phyloP scores from a whole-genome alignment of 35 echinoderm and acorn worm species.

The Heliocidaris tuberculata region DNA sequence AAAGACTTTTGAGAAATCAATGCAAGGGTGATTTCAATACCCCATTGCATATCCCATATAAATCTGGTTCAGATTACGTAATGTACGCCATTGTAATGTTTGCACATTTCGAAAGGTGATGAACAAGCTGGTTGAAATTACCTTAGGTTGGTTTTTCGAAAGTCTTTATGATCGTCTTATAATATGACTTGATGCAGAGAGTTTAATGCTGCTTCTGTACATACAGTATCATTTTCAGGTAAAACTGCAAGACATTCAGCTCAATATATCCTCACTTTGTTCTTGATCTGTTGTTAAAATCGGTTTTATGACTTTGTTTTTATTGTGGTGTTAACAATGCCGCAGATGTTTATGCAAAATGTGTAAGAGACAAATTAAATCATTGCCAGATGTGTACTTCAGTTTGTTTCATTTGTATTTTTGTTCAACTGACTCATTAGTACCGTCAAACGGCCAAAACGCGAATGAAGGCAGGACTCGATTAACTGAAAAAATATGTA shows the following conservation, averaged over 20 bases:
- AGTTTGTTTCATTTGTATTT: not conserved
- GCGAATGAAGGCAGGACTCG: too few species aligned
- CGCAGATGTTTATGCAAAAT: not conserved
- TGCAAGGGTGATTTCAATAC: too few species aligned
- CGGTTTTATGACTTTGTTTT: not conserved
- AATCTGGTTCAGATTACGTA: too few species aligned
- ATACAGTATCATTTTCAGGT: not conserved
- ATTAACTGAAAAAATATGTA: too few species aligned
- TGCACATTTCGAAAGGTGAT: too few species aligned
- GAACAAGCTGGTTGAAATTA: too few species aligned
- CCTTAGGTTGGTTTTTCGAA: too few species aligned
- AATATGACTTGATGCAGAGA: not conserved
- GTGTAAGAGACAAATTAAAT: not conserved
- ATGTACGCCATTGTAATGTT: too few species aligned
- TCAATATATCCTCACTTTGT: not conserved
- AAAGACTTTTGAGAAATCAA: too few species aligned
- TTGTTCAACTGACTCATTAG: not conserved
- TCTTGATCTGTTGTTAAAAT: not conserved
- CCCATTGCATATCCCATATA: too few species aligned
- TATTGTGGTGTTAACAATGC: not conserved
- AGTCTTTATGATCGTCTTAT: not conserved
- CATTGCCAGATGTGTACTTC: conserved; percentile 3
- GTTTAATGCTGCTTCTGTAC: not conserved
- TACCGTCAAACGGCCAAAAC: too few species aligned
- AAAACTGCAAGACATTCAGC: not conserved